A percentile compares a stretch with the other conserved stretches of the same genome.
These are phyloP conservation scores for Monochamus saltuarius DNA, from an alignment of 1,140 invertebrate species.

Conservation along the genomic window DNA sequence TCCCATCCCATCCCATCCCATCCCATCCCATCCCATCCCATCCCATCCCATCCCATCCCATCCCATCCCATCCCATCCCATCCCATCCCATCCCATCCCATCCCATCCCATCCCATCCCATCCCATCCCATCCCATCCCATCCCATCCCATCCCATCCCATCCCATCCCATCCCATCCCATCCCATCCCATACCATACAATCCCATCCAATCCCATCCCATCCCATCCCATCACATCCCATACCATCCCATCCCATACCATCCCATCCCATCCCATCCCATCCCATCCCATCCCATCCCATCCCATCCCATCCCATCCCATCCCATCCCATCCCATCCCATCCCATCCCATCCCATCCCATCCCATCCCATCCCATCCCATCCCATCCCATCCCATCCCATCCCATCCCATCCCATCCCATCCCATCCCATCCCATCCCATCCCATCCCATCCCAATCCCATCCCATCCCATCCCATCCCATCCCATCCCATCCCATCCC, in stretches of 20 bases:
- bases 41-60: too few relatives aligned
- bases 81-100: too few relatives aligned
- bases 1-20: too few relatives aligned
- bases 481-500: not conserved
- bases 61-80: too few relatives aligned
- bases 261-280: too few relatives aligned
- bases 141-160: too few relatives aligned
- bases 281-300: not conserved
- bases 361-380: constrained; percentile 2
- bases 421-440: constrained; percentile 6
- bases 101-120: too few relatives aligned
- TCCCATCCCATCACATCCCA: not conserved
- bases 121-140: too few relatives aligned
- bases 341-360: constrained; percentile 1
- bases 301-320: not conserved
- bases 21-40: too few relatives aligned
- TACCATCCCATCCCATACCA: not conserved
- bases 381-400: not conserved
- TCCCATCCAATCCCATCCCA: not conserved
- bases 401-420: not conserved
- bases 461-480: constrained; percentile 7
- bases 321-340: constrained; percentile 1
- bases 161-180: too few relatives aligned
- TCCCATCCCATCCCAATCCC: constrained; percentile 6
- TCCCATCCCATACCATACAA: too few relatives aligned